A percentile compares a stretch with the other conserved stretches of the same genome.
Conservation (phyloP, 2,113 vertebrate species). For the Tamias sibiricus region DNA sequence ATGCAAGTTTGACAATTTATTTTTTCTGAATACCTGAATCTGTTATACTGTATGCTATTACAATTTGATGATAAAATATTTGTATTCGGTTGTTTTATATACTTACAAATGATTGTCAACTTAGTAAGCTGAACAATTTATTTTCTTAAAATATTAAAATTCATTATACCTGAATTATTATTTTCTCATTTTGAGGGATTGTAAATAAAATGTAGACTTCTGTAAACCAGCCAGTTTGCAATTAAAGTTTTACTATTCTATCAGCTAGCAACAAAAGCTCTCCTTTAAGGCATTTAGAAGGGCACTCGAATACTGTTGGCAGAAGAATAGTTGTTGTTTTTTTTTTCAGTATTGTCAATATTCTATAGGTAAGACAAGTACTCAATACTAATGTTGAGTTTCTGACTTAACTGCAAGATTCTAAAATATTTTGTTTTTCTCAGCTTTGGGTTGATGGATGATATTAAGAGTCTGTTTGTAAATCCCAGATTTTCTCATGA, state of each 20-base stretch:
- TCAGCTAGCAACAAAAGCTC: background rate
- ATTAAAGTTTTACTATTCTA: conserved; percentile 46
- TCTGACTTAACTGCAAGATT: accelerated
- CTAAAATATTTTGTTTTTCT: conserved; percentile 23
- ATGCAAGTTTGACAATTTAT: background rate
- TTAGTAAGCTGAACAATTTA: conserved; percentile 54
- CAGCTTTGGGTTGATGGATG: background rate
- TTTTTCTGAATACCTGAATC: background rate
- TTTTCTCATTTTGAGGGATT: background rate
- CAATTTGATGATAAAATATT: conserved; percentile 17
- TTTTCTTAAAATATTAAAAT: conserved; percentile 59
- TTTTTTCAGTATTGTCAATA: background rate
- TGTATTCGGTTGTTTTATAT: conserved; percentile 40
- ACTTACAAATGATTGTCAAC: background rate
- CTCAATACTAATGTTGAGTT: background rate
- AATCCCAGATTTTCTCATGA: background rate
- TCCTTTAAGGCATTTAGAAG: conserved; percentile 38
- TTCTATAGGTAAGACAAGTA: conserved; percentile 20
- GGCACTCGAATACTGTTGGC: background rate
- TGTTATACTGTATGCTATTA: background rate
- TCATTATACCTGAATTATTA: conserved; percentile 38
- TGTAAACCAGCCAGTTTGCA: background rate
- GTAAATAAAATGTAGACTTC: conserved; percentile 36
- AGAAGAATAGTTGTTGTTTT: background rate
- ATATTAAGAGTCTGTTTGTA: background rate